Conservation (phyloP, 2,113 vertebrate genomes). For the Ginglymostoma cirratum region DNA sequence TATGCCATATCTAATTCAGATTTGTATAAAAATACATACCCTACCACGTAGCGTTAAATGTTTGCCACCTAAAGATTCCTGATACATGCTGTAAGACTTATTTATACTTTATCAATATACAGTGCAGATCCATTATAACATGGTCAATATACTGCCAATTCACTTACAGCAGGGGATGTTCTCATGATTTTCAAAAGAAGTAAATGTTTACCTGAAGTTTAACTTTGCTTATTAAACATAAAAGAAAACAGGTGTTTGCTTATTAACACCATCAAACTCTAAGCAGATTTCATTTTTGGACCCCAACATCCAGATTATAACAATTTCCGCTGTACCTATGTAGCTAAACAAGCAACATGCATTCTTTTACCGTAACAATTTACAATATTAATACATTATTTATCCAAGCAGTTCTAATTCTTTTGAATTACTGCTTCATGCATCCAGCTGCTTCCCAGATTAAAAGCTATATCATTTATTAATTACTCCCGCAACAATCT, state of each 20-base stretch:
- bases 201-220: too few relatives aligned
- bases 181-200: too few relatives aligned
- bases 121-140: too few relatives aligned
- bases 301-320: too few relatives aligned
- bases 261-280: too few relatives aligned
- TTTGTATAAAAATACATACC: background rate
- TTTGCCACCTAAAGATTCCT: conserved; percentile 5
- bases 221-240: too few relatives aligned
- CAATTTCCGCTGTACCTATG: background rate
- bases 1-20: background rate
- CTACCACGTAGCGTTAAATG: background rate
- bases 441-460: background rate
- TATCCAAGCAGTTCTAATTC: background rate
- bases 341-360: background rate
- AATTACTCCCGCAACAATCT: background rate
- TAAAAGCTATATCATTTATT: background rate
- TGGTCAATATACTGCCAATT: too few relatives aligned
- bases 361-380: background rate
- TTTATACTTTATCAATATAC: background rate
- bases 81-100: background rate
- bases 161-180: too few relatives aligned
- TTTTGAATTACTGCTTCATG: background rate
- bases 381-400: background rate
- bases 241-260: too few relatives aligned
- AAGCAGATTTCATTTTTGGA: too few relatives aligned